Evolutionary conservation across 2,888 invertebrate genomes (phyloP), one percentile per base, ranked within the genome.

Genomic region (Lapara coniferarum): DNA sequence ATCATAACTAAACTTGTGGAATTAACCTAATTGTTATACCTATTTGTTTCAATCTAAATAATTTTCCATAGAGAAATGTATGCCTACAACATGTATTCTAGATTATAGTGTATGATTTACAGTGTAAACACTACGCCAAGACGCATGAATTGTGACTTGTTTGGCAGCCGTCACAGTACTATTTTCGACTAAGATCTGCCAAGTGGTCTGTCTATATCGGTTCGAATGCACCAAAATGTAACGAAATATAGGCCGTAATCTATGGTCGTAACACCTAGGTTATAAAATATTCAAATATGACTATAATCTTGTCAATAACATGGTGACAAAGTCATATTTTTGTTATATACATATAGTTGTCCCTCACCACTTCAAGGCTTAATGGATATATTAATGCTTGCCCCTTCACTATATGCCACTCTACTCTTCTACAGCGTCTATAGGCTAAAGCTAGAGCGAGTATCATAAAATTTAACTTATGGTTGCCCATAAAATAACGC

Each of bases 51-150:
- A 46, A 46, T 46, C 10, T 16, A 7, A 46, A 46, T 63, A 63
- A 16, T 46, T 63, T 63, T 19, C 49, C 49, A 63, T 19, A 12
- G 49, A 49, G 8, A 16, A 6, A 59, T 59, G n/a, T 59, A 10
- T 13, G 0, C 49, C 10, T 49, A 46, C 16, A 63, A 46, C 49
- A 12, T 63, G 46, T 63, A 46, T 16, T 19, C 12, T 12, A 63
- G 59, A 46, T 59, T 59, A 44, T 63, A 63, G 16, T 13, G 19
- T 30, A 13, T 12, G 53, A 49, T 63, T 13, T 63, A 16, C 14
- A 49, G 46, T n/a, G 63, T 63, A 63, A 63, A 63, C 19, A 63
- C 63, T 49, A 63, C 63, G 49, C 49, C 63, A 63, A 49, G 19
- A 46, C 16, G 6, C 49, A 13, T 49, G 63, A 63, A 63, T 63